Conservation (phyloP, 2,888 invertebrate genomes). For the Allygus modestus region DNA sequence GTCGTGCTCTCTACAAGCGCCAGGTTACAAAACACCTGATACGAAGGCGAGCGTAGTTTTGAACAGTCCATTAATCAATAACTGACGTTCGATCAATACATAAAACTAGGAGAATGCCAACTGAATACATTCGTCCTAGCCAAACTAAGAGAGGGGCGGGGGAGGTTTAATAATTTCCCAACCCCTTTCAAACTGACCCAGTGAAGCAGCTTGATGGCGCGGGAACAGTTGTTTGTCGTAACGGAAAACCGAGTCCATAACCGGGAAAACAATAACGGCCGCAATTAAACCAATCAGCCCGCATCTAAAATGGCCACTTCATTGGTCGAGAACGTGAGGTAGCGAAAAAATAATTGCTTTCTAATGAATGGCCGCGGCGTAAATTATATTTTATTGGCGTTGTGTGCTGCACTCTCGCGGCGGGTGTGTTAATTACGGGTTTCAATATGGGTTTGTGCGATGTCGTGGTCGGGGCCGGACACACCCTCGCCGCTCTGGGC, state of each 20-base stretch:
- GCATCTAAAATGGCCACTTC: not conserved
- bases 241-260: slow-evolving; percentile 2
- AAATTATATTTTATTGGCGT: slow-evolving; percentile 63
- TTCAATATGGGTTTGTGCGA: not conserved
- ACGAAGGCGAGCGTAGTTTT: too few species aligned
- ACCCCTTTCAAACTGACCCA: not conserved
- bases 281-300: not conserved
- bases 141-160: too few species aligned
- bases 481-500: not conserved
- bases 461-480: not conserved
- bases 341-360: slow-evolving; percentile 65
- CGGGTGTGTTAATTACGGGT: not conserved
- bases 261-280: slow-evolving; percentile 24
- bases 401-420: slow-evolving; percentile 1
- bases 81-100: too few species aligned
- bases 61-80: too few species aligned
- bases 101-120: too few species aligned
- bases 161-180: too few species aligned
- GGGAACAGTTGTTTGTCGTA: slow-evolving; percentile 5
- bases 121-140: too few species aligned
- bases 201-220: not conserved
- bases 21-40: too few species aligned
- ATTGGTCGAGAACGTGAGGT: slow-evolving; percentile 41
- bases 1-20: too few species aligned
- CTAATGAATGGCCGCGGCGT: slow-evolving; percentile 63